phyloP scores from a whole-genome alignment of 1,140 invertebrate species.

The Calosoma granatense region DNA sequence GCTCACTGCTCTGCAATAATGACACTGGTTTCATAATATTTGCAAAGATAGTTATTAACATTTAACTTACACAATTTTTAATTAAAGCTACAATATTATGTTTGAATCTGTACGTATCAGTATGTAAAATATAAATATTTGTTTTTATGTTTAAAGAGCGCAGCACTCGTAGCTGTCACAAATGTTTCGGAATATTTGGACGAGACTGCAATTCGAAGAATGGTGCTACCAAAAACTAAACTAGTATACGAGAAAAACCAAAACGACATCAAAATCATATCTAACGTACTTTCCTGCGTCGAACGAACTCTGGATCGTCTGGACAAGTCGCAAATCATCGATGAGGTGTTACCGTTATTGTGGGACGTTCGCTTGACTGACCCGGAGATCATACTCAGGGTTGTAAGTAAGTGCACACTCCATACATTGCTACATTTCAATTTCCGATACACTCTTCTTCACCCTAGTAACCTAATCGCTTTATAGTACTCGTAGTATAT shows the following conservation, averaged over 20 bases:
- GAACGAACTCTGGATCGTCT: slow-evolving; percentile 73
- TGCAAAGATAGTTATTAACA: too few relatives aligned
- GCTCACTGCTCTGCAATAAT: too few relatives aligned
- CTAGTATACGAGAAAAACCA: slow-evolving; percentile 78
- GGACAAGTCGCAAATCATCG: slow-evolving; percentile 80
- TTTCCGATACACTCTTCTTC: not conserved
- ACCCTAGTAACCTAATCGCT: not conserved
- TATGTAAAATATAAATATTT: not conserved
- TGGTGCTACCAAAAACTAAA: slow-evolving; percentile 81
- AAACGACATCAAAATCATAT: slow-evolving; percentile 62
- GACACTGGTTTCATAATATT: too few relatives aligned
- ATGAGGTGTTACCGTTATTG: slow-evolving; percentile 86
- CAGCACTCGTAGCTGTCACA: slow-evolving; percentile 80
- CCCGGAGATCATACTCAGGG: slow-evolving; percentile 65
- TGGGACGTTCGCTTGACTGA: slow-evolving; percentile 78
- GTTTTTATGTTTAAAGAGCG: slow-evolving; percentile 48
- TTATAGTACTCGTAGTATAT: too few relatives aligned
- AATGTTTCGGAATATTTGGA: slow-evolving; percentile 79
- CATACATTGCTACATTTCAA: not conserved
- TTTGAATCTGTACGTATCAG: not conserved
- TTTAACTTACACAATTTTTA: too few relatives aligned
- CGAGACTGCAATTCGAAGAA: slow-evolving; percentile 67
- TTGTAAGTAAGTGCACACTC: slow-evolving; percentile 68
- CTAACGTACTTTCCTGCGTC: slow-evolving; percentile 64
- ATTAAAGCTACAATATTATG: too few relatives aligned